These are phyloP conservation scores for Maniola hyperantus DNA, from an alignment of 2,888 invertebrate genomes.

Conservation along the genomic window DNA sequence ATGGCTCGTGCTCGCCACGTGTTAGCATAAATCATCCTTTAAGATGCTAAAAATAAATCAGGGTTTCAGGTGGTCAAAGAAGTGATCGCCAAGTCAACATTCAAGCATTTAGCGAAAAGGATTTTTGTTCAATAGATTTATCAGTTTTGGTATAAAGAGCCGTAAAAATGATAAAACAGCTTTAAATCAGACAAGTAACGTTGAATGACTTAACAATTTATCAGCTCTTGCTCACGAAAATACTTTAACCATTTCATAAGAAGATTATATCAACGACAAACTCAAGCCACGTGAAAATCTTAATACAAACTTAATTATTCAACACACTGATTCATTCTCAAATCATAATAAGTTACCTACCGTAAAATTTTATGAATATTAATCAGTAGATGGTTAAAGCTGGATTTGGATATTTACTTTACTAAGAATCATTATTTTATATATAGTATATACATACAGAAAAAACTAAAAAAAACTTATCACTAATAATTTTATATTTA, in stretches of 20 bases:
- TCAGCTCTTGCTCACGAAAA: background rate
- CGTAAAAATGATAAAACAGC: background rate
- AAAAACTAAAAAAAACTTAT: no score
- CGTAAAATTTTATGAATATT: slow-evolving; percentile 9
- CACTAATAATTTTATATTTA: no score
- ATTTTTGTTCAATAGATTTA: background rate
- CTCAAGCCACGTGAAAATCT: background rate
- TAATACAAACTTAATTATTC: slow-evolving; percentile 3
- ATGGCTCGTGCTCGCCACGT: no score
- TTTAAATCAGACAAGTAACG: background rate
- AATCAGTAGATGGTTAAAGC: no score
- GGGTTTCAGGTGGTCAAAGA: no score
- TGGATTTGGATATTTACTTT: no score
- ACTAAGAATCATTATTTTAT: no score
- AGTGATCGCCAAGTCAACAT: no score
- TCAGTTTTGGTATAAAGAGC: background rate
- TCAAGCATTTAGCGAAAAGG: no score
- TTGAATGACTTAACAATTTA: background rate
- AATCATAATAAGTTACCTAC: background rate
- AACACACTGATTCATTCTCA: slow-evolving; percentile 1
- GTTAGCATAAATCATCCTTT: no score
- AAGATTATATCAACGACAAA: slow-evolving; percentile 1
- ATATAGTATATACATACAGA: no score
- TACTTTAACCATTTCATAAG: slow-evolving; percentile 6
- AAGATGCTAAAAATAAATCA: no score